These are phyloP conservation scores for Hyles euphorbiae DNA, from an alignment of 1,140 invertebrate genomes.

Conservation along the genomic window DNA sequence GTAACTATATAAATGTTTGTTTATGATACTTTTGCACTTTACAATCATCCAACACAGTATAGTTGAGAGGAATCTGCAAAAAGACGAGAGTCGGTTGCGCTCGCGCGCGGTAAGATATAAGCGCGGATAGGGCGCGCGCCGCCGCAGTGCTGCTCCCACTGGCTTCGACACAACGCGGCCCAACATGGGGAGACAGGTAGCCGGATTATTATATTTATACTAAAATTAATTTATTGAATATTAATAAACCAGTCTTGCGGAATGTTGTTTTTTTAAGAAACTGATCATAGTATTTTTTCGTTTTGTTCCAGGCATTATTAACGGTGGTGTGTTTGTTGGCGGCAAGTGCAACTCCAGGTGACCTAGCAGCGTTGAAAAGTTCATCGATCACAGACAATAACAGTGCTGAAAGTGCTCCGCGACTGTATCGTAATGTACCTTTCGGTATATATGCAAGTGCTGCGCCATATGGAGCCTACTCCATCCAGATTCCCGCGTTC, in stretches of 20 bases:
- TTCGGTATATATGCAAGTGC: conserved; percentile 53
- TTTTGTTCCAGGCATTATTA: conserved; percentile 45
- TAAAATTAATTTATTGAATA: conserved; percentile 8
- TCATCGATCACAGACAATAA: conserved; percentile 39
- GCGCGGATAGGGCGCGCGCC: conserved; percentile 34
- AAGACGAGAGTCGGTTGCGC: conserved; percentile 25
- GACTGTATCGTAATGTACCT: conserved; percentile 50
- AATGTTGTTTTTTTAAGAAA: neutral
- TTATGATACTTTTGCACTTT: conserved; percentile 3
- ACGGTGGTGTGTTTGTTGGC: conserved; percentile 41
- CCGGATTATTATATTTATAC: neutral
- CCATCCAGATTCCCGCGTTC: conserved; percentile 46
- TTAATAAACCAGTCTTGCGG: neutral
- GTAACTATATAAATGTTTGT: neutral
- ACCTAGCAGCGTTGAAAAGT: conserved; percentile 23
- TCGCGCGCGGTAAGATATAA: conserved; percentile 49
- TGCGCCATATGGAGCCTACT: conserved; percentile 51
- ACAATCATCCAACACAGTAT: conserved; percentile 40
- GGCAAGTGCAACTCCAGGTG: conserved; percentile 28
- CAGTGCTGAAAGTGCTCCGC: conserved; percentile 45
- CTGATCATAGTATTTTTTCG: conserved; percentile 17
- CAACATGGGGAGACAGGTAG: conserved; percentile 64
- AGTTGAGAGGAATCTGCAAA: conserved; percentile 33
- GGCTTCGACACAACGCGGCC: conserved; percentile 36
- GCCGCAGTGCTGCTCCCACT: conserved; percentile 51